phyloP scores from a whole-genome alignment of 2,113 vertebrate species.

The Hydropotes inermis region DNA sequence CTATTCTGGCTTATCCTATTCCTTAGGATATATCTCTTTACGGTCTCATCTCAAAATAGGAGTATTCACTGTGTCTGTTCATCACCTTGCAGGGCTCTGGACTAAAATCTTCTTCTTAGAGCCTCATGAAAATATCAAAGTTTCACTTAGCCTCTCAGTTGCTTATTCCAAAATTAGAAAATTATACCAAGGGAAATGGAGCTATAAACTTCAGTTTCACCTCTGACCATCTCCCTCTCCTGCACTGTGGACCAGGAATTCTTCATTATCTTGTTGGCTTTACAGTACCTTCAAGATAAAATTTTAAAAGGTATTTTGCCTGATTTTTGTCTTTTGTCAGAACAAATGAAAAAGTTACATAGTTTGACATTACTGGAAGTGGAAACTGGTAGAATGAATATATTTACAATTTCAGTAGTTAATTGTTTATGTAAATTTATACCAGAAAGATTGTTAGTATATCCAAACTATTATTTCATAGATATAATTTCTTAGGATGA shows the following conservation, averaged over 20 bases:
- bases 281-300: neutral
- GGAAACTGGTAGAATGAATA: neutral
- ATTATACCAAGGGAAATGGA: neutral
- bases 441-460: neutral
- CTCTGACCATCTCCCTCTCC: neutral
- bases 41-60: neutral
- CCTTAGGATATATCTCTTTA: neutral
- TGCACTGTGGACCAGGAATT: neutral
- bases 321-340: neutral
- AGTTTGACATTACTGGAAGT: neutral
- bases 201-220: neutral
- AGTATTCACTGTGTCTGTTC: neutral
- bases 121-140: neutral
- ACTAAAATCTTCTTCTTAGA: neutral
- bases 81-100: neutral
- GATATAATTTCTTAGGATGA: neutral
- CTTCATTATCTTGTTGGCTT: neutral
- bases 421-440: constrained; percentile 10
- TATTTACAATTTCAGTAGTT: neutral
- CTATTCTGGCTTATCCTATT: neutral
- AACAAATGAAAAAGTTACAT: neutral
- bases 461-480: neutral
- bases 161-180: neutral
- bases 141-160: neutral
- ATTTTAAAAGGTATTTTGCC: neutral